A percentile compares a stretch with the other conserved stretches of the same genome.
phyloP scores from a whole-genome alignment of 2,797 vertebrate species.

The Thamnophis elegans region DNA sequence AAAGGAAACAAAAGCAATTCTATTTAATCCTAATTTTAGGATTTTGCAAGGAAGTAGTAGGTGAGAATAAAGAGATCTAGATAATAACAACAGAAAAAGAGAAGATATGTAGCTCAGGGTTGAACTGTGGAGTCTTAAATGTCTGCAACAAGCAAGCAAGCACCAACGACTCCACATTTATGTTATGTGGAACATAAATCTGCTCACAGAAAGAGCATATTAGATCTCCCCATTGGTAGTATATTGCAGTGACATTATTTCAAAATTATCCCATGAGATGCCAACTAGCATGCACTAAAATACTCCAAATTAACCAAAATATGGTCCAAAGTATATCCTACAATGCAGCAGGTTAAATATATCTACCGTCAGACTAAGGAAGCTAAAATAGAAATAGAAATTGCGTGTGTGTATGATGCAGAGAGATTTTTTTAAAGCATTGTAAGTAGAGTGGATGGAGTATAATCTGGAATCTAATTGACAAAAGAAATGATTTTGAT shows the following conservation, averaged over 20 bases:
- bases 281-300: not conserved
- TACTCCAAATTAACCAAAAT: not conserved
- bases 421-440: not conserved
- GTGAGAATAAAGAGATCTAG: no score
- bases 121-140: not conserved
- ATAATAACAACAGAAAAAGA: not conserved
- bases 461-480: not conserved
- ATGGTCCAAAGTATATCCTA: not conserved
- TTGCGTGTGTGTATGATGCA: not conserved
- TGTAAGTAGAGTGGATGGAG: not conserved
- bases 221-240: not conserved
- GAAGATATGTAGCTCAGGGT: not conserved
- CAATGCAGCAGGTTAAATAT: not conserved
- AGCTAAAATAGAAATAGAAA: not conserved
- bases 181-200: not conserved
- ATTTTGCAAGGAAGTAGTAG: no score
- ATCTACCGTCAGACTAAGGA: not conserved
- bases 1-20: no score
- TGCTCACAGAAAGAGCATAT: not conserved
- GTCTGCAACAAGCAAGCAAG: not conserved
- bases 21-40: no score
- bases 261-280: not conserved
- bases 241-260: not conserved
- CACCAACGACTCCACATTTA: not conserved
- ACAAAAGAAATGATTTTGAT: not conserved